Base-by-base conservation (phyloP, 2,888 invertebrate species). In the Cephus rjabovi region DNA sequence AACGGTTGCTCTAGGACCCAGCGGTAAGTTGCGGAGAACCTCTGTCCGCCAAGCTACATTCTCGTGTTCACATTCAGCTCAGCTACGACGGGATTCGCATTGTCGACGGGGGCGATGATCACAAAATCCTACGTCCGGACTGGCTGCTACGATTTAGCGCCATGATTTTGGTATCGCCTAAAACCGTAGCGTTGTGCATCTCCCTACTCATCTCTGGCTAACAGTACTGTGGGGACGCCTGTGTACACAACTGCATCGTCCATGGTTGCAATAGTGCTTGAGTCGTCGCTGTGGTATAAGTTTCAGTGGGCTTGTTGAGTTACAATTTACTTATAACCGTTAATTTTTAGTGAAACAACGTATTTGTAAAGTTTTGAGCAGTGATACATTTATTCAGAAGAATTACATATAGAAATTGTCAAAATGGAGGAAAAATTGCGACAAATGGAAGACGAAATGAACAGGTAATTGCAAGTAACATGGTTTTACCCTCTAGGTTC, bases 371-470 rank as follows among this genome's bases (percentile, higher is more conserved):
- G 56, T 56, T 23, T 40, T 56, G 56, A 56, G 9, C 3, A 23
- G 23, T 56, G 23, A 23, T 56, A 56, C 2, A 56, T 40, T 15
- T 23, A 56, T 1, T 9, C 23, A 23, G 56, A 56, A 56, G 23
- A 56, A 56, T 9, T 56, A 23, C 3, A 9, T 56, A 23, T 2
- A 9, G 23, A 56, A 56, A 34, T 34, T 34, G 73, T 37, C 69
- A 87, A 83, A 76, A 91, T 91, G 89, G 92, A 92, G 23, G 93
- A 93, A 75, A 95, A 95, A 93, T 94, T 95, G 86, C 94, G 95
- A 85, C 95, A 96, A 91, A 97, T 97, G 95, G 97, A 98, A 92
- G 97, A 97, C 92, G 97, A 98, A 93, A 96, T 97, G 95, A 97
- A 95, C 89, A 95, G 96, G 96, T 96, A 92, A 90, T 89, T 84